Percentiles rank a stretch among this genome's conserved stretches.
Evolutionary conservation across 2,113 vertebrate genomes (phyloP).

Genomic region (Erpornis zantholeuca): DNA sequence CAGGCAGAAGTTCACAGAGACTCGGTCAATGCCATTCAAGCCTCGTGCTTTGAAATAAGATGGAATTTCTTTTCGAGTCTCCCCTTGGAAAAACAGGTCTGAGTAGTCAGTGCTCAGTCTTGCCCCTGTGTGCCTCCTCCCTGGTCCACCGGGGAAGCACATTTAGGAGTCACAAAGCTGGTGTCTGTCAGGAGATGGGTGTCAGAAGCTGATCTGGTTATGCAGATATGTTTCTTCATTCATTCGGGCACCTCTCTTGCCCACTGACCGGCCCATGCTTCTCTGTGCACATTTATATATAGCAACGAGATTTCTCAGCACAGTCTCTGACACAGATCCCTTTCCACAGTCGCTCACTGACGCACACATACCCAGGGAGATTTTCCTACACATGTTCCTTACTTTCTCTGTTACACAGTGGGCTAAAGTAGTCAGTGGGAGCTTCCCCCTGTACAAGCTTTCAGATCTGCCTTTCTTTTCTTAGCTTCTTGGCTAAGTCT

Average conservation of each 20-base stretch:
- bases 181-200: not conserved
- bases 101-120: fast-evolving
- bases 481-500: not conserved
- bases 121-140: not conserved
- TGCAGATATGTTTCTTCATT: not conserved
- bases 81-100: not conserved
- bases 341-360: not conserved
- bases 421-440: not conserved
- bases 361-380: not conserved
- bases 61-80: not conserved
- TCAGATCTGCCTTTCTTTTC: not conserved
- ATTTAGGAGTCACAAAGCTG: not conserved
- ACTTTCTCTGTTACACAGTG: not conserved
- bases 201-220: not conserved
- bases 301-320: not conserved
- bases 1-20: not conserved
- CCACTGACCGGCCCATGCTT: not conserved
- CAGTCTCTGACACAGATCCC: not conserved
- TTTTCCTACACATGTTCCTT: not conserved
- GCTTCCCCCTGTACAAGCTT: not conserved
- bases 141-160: not conserved
- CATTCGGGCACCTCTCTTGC: not conserved
- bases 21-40: not conserved
- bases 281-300: not conserved
- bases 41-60: not conserved